These are phyloP conservation scores for Drosophila melanica DNA, from an alignment of 1,140 invertebrate species.

Conservation along the genomic window DNA sequence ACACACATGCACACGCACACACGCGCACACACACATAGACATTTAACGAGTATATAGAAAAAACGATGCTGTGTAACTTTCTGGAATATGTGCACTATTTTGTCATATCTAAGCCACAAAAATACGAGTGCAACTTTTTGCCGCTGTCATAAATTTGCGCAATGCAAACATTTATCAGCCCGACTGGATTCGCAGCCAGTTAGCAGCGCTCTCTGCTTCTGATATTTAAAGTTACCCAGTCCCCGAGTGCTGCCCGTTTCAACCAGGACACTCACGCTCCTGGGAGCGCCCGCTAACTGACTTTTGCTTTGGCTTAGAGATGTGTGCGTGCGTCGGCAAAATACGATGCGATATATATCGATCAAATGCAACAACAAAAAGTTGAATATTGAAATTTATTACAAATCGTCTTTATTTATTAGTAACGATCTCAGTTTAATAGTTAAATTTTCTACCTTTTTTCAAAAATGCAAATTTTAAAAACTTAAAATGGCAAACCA, in stretches of 20 bases:
- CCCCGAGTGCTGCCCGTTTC: not conserved
- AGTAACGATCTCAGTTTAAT: too few species aligned
- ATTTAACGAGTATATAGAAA: not conserved
- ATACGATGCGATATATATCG: too few species aligned
- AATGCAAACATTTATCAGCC: conserved; percentile 79
- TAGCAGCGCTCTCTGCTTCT: conserved; percentile 23
- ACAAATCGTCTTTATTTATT: too few species aligned
- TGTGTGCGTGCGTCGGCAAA: not conserved
- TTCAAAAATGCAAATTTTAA: too few species aligned
- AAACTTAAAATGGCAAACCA: too few species aligned
- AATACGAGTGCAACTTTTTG: conserved; percentile 74
- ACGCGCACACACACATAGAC: not conserved
- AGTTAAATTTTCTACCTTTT: too few species aligned
- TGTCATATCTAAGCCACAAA: conserved; percentile 77
- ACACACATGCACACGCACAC: conserved; percentile 1
- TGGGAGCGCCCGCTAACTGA: conserved; percentile 39
- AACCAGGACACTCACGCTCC: conserved; percentile 13
- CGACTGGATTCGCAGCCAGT: conserved; percentile 45
- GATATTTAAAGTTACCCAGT: conserved; percentile 34
- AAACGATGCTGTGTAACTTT: conserved; percentile 39
- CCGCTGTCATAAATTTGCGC: conserved; percentile 75
- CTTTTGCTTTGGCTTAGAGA: not conserved
- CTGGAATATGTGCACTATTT: conserved; percentile 61
- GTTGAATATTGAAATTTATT: too few species aligned
- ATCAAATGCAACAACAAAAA: too few species aligned